phyloP scores from a whole-genome alignment of 2,888 invertebrate species.

The Agelastica alni region DNA sequence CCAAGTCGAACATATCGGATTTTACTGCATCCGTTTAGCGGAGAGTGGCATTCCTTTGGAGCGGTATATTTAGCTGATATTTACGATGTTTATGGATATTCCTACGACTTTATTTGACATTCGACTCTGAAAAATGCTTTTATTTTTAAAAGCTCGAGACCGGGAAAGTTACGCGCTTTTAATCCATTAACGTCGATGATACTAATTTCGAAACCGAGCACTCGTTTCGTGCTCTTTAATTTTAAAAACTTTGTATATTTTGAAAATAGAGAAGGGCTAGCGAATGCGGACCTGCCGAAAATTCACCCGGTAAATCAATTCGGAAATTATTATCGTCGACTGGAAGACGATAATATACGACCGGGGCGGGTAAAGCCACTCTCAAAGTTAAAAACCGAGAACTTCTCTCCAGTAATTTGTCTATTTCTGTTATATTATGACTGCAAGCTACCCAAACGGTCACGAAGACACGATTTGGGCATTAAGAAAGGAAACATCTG shows the following conservation, averaged over 20 bases:
- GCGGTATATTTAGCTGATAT: constrained; percentile 43
- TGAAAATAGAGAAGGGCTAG: too few species aligned
- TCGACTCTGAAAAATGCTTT: constrained; percentile 26
- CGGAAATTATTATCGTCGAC: constrained; percentile 1
- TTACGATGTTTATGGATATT: constrained; percentile 43
- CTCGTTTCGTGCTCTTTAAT: too few species aligned
- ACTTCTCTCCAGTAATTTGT: constrained; percentile 44
- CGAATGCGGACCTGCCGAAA: too few species aligned
- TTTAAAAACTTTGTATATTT: too few species aligned
- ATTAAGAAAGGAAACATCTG: constrained; percentile 39
- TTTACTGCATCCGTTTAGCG: constrained; percentile 43
- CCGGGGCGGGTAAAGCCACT: constrained; percentile 28
- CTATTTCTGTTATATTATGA: constrained; percentile 47
- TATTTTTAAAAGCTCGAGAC: constrained; percentile 15
- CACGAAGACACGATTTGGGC: constrained; percentile 44
- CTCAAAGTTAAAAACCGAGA: constrained; percentile 28
- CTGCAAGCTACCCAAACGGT: constrained; percentile 40
- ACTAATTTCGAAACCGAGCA: too few species aligned
- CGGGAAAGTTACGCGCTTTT: constrained; percentile 1
- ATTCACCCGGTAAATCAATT: not conserved
- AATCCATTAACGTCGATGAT: constrained; percentile 2
- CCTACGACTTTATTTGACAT: constrained; percentile 34
- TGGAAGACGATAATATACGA: constrained; percentile 28
- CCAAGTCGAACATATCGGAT: constrained; percentile 25
- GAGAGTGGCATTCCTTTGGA: constrained; percentile 21